Evolutionary conservation across 2,888 invertebrate species (phyloP), one percentile per base, ranked within the genome.

Genomic region (Patella ulyssiponensis): DNA sequence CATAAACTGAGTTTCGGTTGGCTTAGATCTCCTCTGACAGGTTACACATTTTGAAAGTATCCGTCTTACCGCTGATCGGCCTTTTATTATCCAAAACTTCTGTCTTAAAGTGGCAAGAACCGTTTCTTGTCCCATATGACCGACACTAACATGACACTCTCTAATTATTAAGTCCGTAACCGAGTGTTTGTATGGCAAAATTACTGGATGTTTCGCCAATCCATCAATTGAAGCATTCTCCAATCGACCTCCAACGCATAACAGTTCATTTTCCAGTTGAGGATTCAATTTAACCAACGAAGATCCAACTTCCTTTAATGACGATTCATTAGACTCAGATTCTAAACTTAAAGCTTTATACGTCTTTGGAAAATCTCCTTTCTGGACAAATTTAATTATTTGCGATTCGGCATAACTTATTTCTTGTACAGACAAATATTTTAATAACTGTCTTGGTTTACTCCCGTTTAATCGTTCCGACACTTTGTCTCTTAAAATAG

Each of bases 1-100:
- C 81, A 82, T 82, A 73, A 78, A 77, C 64, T 79, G 58, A 58
- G 20, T 20, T 58, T 58, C 58, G 17, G 20, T n/a, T 58, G 17
- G 17, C 58, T 58, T 58, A 15, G 58, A 58, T n/a, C 58, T 17
- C 20, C 58, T 11, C 20, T 58, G 58, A 58, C 58, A 58, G 20
- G 20, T 58, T n/a, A 58, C 20, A 58, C 58, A 58, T 20, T 58
- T 58, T 58, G 58, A 58, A 7, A 58, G 20, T n/a, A 58, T 20
- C 9, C 20, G 58, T 58, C 20, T 58, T 14, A 58, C 58, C 17
- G 58, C 14, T 20, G 58, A 17, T 58, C 2, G n/a, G 58, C n/a
- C 58, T 58, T 58, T 58, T n/a, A 58, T 58, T 58, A 58, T 58
- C 58, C 58, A 58, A 58, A 5, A 58, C 7, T 58, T 58, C 11